Conservation (phyloP, 2,888 invertebrate species). For the Diaphora mendica region DNA sequence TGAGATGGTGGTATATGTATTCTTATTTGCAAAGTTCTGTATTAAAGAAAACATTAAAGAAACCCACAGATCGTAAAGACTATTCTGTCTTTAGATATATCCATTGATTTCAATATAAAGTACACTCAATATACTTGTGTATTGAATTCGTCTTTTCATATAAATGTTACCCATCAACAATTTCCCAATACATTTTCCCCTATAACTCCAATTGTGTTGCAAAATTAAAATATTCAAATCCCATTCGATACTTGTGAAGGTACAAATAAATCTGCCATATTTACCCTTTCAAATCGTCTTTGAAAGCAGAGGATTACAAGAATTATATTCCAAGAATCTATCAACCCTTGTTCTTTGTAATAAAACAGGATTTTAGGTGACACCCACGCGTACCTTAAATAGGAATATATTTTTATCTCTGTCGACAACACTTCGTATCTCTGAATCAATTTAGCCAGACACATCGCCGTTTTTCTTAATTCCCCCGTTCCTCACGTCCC, state of each 20-base stretch:
- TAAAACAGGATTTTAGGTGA: conserved; percentile 9
- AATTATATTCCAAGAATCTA: conserved; percentile 15
- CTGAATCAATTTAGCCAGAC: conserved; percentile 56
- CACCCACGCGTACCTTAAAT: conserved; percentile 14
- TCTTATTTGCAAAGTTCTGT: too few relatives aligned
- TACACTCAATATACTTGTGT: not conserved
- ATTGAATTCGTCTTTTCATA: not conserved
- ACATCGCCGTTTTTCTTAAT: conserved; percentile 56
- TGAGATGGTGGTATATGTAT: too few relatives aligned
- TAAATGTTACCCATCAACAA: not conserved
- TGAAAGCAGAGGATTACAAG: not conserved
- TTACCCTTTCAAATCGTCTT: not conserved
- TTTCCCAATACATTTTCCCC: not conserved
- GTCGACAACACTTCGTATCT: conserved; percentile 40
- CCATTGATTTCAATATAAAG: too few relatives aligned
- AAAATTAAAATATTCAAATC: conserved; percentile 2
- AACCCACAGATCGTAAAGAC: not conserved
- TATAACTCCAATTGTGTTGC: not conserved
- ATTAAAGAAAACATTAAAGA: not conserved
- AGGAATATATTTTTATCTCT: conserved; percentile 15
- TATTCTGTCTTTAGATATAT: not conserved
- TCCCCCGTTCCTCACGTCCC: conserved; percentile 32
- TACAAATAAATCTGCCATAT: conserved; percentile 5
- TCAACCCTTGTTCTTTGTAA: conserved; percentile 1
- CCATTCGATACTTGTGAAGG: not conserved